Evolutionary conservation across 1,140 invertebrate species (phyloP).

Genomic region (Lamellibrachia luymesi): DNA sequence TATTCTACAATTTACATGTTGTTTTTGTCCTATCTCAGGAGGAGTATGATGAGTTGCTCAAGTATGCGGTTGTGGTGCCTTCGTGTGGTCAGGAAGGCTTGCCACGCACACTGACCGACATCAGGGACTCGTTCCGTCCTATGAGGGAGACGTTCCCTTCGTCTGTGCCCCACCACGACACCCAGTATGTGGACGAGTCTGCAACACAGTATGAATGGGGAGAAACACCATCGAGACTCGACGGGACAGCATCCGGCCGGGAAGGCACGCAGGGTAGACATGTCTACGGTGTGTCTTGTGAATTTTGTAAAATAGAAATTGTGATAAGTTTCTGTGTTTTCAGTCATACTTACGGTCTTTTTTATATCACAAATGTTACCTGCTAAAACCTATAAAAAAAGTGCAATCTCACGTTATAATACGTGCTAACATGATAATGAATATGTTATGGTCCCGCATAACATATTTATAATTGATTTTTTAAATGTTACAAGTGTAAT

Average conservation of each 20-base stretch:
- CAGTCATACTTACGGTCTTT: too few relatives aligned
- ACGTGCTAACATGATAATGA: too few relatives aligned
- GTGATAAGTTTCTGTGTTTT: neutral
- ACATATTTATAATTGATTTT: too few relatives aligned
- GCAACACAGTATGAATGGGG: neutral
- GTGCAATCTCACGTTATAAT: too few relatives aligned
- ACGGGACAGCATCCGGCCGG: neutral
- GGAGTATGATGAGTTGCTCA: constrained; percentile 51
- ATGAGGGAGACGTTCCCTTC: neutral
- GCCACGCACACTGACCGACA: constrained; percentile 34
- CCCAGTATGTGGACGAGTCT: neutral
- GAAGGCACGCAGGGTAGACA: neutral
- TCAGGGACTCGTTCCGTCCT: constrained; percentile 32
- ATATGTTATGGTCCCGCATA: too few relatives aligned
- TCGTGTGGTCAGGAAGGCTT: constrained; percentile 36
- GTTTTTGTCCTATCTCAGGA: constrained; percentile 32
- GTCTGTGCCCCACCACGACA: neutral
- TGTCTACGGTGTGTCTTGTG: neutral
- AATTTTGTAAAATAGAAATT: neutral
- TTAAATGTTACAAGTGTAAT: too few relatives aligned
- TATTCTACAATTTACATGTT: neutral
- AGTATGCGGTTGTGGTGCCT: constrained; percentile 52
- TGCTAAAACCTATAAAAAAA: too few relatives aligned
- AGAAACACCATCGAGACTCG: neutral
- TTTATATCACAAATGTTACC: too few relatives aligned